phyloP scores from a whole-genome alignment of 2,113 vertebrate species.

The Pedetes capensis region DNA sequence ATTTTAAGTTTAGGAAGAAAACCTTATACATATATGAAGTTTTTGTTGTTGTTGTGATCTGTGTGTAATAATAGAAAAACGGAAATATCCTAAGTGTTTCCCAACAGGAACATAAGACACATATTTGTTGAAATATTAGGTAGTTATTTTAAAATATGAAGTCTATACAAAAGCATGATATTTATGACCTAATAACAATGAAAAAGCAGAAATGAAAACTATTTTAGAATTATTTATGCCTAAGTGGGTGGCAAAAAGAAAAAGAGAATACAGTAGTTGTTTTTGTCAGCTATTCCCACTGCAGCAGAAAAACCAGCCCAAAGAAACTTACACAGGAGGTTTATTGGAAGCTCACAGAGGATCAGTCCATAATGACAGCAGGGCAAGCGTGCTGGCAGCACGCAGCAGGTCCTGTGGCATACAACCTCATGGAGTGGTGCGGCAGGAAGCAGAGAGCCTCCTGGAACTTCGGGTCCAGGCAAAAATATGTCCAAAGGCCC shows the following conservation, averaged over 20 bases:
- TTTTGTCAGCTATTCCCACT: too few species aligned
- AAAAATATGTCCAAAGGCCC: too few species aligned
- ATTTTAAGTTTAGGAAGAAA: neutral
- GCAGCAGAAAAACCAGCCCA: too few species aligned
- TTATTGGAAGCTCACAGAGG: too few species aligned
- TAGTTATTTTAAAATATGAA: constrained; percentile 33
- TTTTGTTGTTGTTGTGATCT: neutral
- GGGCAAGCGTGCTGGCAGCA: too few species aligned
- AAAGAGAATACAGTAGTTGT: neutral
- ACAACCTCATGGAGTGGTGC: too few species aligned
- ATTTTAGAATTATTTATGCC: neutral
- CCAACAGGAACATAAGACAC: neutral
- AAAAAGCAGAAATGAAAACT: constrained; percentile 3
- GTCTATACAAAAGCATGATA: neutral
- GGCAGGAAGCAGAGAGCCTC: too few species aligned
- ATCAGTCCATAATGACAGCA: too few species aligned
- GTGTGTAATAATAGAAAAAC: neutral
- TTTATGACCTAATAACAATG: neutral
- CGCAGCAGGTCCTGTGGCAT: too few species aligned
- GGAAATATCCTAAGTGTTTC: neutral
- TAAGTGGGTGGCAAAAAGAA: neutral
- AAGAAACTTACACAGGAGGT: too few species aligned
- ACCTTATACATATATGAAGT: neutral
- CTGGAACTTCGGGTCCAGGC: too few species aligned
- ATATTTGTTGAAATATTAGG: constrained; percentile 18